Evolutionary conservation across 2,888 invertebrate genomes (phyloP).

Genomic region (Scaptomyza reducta): DNA sequence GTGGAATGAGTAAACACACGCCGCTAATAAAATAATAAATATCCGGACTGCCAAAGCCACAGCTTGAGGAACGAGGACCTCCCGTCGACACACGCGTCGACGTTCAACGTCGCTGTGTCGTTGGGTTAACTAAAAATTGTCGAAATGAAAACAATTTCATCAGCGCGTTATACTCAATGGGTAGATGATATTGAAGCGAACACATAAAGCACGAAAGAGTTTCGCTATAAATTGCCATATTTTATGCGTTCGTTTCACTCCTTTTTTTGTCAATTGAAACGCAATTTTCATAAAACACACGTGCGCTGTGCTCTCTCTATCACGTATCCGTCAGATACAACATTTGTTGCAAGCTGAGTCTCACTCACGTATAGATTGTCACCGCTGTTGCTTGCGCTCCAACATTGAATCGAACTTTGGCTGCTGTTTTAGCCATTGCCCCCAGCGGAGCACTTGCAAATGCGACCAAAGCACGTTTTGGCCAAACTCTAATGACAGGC

Average conservation of each 20-base stretch:
- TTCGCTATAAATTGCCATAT: constrained; percentile 75
- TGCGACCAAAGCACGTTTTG: constrained; percentile 76
- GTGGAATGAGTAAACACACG: constrained; percentile 59
- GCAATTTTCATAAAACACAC: constrained; percentile 80
- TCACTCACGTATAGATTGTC: constrained; percentile 57
- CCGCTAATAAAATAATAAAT: constrained; percentile 80
- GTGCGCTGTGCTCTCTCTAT: constrained; percentile 33
- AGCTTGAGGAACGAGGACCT: constrained; percentile 16
- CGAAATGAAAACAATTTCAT: constrained; percentile 79
- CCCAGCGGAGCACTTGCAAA: constrained; percentile 75
- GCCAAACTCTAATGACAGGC: constrained; percentile 81
- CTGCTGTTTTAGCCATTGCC: constrained; percentile 45
- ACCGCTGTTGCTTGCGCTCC: constrained; percentile 19
- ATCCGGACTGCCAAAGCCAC: constrained; percentile 59
- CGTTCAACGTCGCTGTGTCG: constrained; percentile 13
- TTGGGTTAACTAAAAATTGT: constrained; percentile 59
- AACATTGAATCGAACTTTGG: constrained; percentile 7
- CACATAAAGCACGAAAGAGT: constrained; percentile 67
- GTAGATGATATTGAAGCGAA: constrained; percentile 31
- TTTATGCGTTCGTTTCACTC: constrained; percentile 64
- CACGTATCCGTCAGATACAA: constrained; percentile 54
- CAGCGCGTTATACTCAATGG: constrained; percentile 47
- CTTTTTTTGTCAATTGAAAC: constrained; percentile 73
- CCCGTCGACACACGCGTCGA: constrained; percentile 46
- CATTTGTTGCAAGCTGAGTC: constrained; percentile 47